A percentile compares a stretch with the other conserved stretches of the same genome.
phyloP scores from a whole-genome alignment of 2,797 vertebrate species.

The Argentina silus region DNA sequence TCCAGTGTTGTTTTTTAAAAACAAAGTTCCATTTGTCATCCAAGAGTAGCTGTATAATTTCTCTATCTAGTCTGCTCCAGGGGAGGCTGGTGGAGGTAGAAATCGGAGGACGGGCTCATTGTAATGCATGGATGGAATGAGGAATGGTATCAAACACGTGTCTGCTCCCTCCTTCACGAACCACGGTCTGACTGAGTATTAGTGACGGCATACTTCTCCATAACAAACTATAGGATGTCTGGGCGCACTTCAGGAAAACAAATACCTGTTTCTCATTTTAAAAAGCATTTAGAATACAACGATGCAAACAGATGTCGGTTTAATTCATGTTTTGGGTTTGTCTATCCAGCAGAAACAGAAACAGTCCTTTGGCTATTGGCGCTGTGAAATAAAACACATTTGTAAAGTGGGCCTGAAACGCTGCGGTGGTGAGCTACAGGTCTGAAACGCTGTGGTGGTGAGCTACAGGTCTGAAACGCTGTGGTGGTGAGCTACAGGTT shows the following conservation, averaged over 20 bases:
- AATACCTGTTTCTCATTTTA: not conserved
- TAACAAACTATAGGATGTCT: not conserved
- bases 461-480: conserved; percentile 32
- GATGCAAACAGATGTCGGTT: conserved; percentile 13
- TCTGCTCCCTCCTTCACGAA: no score
- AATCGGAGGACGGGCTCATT: no score
- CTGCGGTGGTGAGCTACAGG: conserved; percentile 32
- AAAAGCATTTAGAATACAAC: not conserved
- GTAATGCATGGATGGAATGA: no score
- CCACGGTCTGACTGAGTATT: no score
- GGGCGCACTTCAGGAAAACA: not conserved
- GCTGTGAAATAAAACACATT: conserved; percentile 40
- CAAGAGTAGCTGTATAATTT: no score
- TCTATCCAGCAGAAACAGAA: conserved; percentile 34
- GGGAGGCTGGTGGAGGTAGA: no score
- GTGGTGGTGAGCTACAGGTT: conserved; percentile 20
- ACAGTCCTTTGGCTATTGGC: conserved; percentile 19
- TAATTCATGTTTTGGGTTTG: conserved; percentile 22
- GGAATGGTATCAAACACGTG: no score
- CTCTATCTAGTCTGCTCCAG: no score
- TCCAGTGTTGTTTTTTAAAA: no score
- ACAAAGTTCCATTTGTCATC: no score
- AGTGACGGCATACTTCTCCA: no score
- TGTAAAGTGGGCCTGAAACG: conserved; percentile 14
- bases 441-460: no score